Evolutionary conservation across 2,888 invertebrate genomes (phyloP).

Genomic region (Arrhopalites spinosus): DNA sequence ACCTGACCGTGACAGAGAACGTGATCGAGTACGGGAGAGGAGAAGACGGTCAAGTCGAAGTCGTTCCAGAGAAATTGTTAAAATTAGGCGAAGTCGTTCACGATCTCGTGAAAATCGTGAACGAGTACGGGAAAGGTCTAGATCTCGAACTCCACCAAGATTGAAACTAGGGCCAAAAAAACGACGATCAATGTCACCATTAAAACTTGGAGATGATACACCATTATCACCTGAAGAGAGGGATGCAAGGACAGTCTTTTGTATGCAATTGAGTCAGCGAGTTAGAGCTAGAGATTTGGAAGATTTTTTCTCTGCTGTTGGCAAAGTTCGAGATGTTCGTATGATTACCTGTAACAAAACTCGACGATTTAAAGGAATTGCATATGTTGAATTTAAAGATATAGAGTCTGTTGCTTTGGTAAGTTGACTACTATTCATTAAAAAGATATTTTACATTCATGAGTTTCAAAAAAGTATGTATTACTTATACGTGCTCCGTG

Average conservation of each 20-base stretch:
- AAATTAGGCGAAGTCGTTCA: slow-evolving; percentile 51
- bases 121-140: slow-evolving; percentile 38
- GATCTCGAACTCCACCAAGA: slow-evolving; percentile 59
- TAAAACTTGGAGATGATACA: slow-evolving; percentile 49
- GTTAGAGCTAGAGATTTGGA: slow-evolving; percentile 93
- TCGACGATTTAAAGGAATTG: slow-evolving; percentile 96
- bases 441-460: neutral
- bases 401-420: slow-evolving; percentile 95
- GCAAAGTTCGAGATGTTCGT: slow-evolving; percentile 93
- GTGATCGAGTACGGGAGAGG: slow-evolving; percentile 57
- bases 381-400: slow-evolving; percentile 99
- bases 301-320: slow-evolving; percentile 98
- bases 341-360: slow-evolving; percentile 99
- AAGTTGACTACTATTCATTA: slow-evolving; percentile 59
- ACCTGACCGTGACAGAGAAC: slow-evolving; percentile 59
- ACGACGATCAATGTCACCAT: slow-evolving; percentile 49
- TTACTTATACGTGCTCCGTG: neutral
- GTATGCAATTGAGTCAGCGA: slow-evolving; percentile 95
- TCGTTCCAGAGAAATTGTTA: slow-evolving; percentile 54
- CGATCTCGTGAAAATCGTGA: slow-evolving; percentile 25
- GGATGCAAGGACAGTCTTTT: slow-evolving; percentile 98
- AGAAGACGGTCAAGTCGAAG: slow-evolving; percentile 57
- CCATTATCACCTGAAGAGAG: slow-evolving; percentile 90
- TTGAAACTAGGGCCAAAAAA: slow-evolving; percentile 47
- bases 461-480: slow-evolving; percentile 1